Evolutionary conservation across 2,113 vertebrate species (phyloP).

Genomic region (Sialia sialis): DNA sequence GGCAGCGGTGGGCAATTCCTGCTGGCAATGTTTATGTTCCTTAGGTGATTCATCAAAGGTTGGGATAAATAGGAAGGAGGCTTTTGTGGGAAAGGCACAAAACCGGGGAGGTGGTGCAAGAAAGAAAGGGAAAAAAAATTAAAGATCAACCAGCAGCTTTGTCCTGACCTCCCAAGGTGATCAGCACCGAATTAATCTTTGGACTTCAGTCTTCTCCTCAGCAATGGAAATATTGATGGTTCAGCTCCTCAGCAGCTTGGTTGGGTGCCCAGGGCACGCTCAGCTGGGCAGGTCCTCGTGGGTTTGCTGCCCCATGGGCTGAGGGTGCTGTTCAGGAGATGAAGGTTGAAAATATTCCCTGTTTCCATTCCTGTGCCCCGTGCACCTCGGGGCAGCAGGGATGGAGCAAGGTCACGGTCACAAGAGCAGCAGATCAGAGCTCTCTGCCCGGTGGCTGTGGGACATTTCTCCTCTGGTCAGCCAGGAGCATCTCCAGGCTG

Average conservation of each 20-base stretch:
- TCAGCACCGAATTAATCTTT: background rate
- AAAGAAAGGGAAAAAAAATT: background rate
- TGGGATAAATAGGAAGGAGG: constrained; percentile 33
- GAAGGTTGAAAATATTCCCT: background rate
- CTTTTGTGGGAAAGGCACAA: constrained; percentile 16
- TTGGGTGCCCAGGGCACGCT: background rate
- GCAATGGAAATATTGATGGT: background rate
- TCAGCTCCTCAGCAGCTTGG: background rate
- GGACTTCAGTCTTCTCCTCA: background rate
- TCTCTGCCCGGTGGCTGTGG: background rate
- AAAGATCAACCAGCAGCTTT: background rate
- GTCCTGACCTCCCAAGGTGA: background rate
- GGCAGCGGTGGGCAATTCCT: background rate
- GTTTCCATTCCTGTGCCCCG: background rate
- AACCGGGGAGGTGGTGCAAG: background rate
- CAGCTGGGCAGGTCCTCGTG: background rate
- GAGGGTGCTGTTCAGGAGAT: background rate
- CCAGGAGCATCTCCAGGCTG: background rate
- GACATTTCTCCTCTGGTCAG: background rate
- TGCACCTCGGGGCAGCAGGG: background rate
- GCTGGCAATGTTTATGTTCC: constrained; percentile 2
- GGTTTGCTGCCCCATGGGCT: background rate
- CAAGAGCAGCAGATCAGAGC: background rate
- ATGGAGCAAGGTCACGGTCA: background rate
- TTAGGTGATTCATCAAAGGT: constrained; percentile 26